These are phyloP conservation scores for Pangasius djambal DNA, from an alignment of 2,797 vertebrate species.

Conservation along the genomic window DNA sequence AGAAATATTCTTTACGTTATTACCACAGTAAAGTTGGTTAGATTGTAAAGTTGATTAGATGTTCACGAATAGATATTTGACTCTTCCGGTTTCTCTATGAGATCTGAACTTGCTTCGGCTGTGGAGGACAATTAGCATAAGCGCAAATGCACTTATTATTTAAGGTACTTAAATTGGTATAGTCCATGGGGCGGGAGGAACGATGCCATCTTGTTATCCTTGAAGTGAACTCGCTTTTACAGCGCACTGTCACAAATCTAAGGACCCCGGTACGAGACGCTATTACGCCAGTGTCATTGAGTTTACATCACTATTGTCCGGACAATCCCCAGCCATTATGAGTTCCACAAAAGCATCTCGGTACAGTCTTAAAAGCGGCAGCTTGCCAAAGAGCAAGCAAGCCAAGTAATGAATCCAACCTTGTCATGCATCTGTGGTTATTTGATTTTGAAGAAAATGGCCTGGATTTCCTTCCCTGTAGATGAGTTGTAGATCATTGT, in stretches of 20 bases:
- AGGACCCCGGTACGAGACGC: neutral
- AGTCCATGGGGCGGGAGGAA: neutral
- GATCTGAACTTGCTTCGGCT: neutral
- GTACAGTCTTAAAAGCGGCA: neutral
- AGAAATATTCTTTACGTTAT: no score
- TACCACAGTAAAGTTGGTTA: no score
- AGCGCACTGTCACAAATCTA: neutral
- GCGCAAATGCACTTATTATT: neutral
- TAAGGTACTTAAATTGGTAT: neutral
- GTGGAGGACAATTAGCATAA: neutral
- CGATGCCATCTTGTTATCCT: neutral
- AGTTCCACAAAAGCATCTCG: neutral
- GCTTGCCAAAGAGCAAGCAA: neutral
- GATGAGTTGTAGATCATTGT: neutral
- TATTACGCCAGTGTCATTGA: neutral
- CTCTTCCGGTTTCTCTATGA: neutral
- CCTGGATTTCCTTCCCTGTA: neutral
- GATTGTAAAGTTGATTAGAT: neutral
- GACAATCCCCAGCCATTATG: neutral
- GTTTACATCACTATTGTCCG: neutral
- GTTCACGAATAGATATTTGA: neutral
- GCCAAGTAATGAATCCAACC: neutral
- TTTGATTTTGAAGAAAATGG: neutral
- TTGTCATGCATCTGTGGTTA: neutral
- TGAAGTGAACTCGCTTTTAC: neutral